Evolutionary conservation across 2,797 vertebrate species (phyloP).

Genomic region (Apodemus agrarius): DNA sequence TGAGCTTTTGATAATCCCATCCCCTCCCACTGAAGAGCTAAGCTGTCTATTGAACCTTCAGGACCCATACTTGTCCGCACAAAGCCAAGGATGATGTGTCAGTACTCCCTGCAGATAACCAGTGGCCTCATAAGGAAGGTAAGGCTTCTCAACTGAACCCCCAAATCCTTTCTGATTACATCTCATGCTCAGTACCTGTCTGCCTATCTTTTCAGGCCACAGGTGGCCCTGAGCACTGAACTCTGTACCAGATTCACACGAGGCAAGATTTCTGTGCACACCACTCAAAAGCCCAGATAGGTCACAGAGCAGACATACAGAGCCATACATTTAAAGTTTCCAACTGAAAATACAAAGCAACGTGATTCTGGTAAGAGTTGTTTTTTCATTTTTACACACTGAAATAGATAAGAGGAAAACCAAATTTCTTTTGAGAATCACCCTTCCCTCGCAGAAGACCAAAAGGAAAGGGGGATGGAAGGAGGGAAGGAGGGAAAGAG

Average conservation of each 20-base stretch:
- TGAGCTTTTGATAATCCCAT: not conserved
- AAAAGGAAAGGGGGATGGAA: no score
- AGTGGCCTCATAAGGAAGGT: not conserved
- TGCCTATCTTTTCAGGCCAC: not conserved
- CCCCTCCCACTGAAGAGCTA: not conserved
- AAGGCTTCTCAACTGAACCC: not conserved
- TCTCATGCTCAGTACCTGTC: not conserved
- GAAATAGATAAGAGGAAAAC: not conserved
- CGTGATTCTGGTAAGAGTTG: not conserved
- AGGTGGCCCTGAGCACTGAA: not conserved
- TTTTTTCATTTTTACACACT: not conserved
- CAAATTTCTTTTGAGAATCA: not conserved
- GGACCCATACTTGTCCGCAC: not conserved
- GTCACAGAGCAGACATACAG: not conserved
- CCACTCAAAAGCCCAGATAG: not conserved
- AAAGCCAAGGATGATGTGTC: not conserved
- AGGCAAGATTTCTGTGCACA: not conserved
- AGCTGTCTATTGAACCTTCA: not conserved
- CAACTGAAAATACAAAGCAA: not conserved
- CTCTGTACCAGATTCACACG: not conserved
- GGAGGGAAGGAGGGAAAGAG: accelerated
- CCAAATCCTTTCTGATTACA: not conserved
- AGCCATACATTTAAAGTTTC: not conserved
- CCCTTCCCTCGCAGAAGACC: not conserved
- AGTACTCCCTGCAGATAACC: not conserved